Base-by-base conservation (phyloP, 2,797 vertebrate genomes). In the Bufotes viridis region DNA sequence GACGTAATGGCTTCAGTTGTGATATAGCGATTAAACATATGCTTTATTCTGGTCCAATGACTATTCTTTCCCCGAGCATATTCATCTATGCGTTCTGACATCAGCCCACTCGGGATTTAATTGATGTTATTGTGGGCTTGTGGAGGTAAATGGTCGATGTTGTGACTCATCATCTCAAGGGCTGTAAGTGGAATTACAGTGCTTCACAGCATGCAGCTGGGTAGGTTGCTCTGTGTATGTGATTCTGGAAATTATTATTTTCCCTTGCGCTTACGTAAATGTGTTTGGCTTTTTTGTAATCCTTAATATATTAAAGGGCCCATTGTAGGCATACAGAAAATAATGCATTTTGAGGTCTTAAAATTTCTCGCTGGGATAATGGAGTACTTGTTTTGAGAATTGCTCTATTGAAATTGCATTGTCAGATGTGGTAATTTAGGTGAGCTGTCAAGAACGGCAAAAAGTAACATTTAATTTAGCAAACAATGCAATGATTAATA, bases 131-230 rank as follows among this genome's bases (percentile, higher is more conserved):
- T 89, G 60, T 67, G 63, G 58, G 34, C 12, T 75, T 58, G 63
- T 60, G 22, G 42, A 82, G 69, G 51, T 42, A 76, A 76, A 81
- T 82, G 58, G 78, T 67, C 76, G 61, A 58, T 65, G 26, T 70
- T 67, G 53, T 89, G 80, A 86, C 79, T 89, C 84, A 82, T 70
- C 79, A 82, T 86, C 67, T 78, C 51, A 82, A 60, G 60, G 72
- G 60, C 61, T 58, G 24, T 67, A 42, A 53, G 3, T n/a, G 29
- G 51, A 70, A 86, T 75, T 29, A 83, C 17, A 74, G 34, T 14
- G 49, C 55, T 58, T 72, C 24, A 13, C 67, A 42, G 55, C 8
- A 10, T 42, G 42, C 51, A 42, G 55, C 81, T 70, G 81, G 53
- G 12, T 81, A 22, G n/a, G 78, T 20, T 49, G 57, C 70, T 58